Evolutionary conservation across 2,113 vertebrate species (phyloP), one percentile per base, ranked within the genome.

Genomic region (Notiomystis cincta): DNA sequence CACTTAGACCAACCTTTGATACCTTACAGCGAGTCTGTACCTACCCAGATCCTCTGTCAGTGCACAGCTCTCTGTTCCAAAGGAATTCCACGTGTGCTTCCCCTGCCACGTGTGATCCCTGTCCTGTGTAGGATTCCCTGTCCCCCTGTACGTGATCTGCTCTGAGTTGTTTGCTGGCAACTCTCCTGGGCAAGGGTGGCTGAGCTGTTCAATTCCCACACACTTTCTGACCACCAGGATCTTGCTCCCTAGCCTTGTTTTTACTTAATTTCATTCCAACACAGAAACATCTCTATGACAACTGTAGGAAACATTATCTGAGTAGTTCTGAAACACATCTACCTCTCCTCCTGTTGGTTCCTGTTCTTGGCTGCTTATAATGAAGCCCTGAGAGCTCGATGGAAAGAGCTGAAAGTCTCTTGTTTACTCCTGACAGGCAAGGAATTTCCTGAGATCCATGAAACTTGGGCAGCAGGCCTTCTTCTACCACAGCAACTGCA

Each of bases 401-500:
- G 27, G 19, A 37, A 78, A 80, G 44, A 61, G 67, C 35, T 58
- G 57, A 30, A 30, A 66, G 40, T 78, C 73, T 62, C 69, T 83
- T 14, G 1, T 92, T 89, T 67, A 38, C 28, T 61, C 40, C 57
- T 23, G 65, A 71, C 94, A 99, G 99, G 99, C 99, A 38, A 99
- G 99, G 57, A 99, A 99, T 95, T 99, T 99, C 91, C 98, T 99
- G 97, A 98, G 98, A 92, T 98, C 98, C 93, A 99, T 99, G 99
- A 99, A 98, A 85, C 89, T 97, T 21, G 99, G 98, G 19, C 98
- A 99, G 72, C 83, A 97, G 90, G 99, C 99, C 15, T 99, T 99
- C 97, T 99, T 99, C 97, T 99, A 99, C 96, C 99, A 99, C 97
- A 99, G 99, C 84, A 99, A 99, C 98, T 99, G 99, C 88, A 99